Percentiles rank a stretch among this genome's conserved stretches.
Conservation (phyloP, 2,797 vertebrate genomes). For the Gadopsis bispinosus region DNA sequence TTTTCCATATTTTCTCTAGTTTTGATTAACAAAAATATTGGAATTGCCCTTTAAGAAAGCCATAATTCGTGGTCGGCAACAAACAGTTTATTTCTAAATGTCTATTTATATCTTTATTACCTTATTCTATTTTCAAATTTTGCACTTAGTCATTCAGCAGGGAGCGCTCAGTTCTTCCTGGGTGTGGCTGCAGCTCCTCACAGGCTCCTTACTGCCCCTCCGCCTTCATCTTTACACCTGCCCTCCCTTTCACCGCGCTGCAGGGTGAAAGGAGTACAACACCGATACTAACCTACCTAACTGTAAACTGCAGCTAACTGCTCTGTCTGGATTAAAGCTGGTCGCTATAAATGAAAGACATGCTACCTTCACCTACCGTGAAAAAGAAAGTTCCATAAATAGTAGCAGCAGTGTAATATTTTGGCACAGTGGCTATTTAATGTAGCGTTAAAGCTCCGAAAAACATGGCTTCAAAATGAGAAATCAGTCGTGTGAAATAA, state of each 20-base stretch:
- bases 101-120: background rate
- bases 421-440: background rate
- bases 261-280: conserved; percentile 14
- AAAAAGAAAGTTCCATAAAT: background rate
- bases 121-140: background rate
- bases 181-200: conserved; percentile 26
- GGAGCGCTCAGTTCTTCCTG: conserved; percentile 5
- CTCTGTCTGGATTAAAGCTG: background rate
- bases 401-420: background rate
- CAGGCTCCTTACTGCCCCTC: background rate
- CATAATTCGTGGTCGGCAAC: background rate
- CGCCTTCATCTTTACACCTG: conserved; percentile 25
- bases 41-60: background rate
- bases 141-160: too few relatives aligned
- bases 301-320: background rate
- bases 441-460: background rate
- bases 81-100: background rate
- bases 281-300: background rate
- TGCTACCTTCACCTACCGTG: background rate
- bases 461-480: background rate
- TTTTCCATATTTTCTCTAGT: background rate
- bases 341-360: background rate
- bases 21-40: background rate
- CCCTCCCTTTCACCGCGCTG: conserved; percentile 13
- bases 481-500: too few relatives aligned